phyloP scores from a whole-genome alignment of 2,797 vertebrate genomes.

The Percopsis omiscomaycus region DNA sequence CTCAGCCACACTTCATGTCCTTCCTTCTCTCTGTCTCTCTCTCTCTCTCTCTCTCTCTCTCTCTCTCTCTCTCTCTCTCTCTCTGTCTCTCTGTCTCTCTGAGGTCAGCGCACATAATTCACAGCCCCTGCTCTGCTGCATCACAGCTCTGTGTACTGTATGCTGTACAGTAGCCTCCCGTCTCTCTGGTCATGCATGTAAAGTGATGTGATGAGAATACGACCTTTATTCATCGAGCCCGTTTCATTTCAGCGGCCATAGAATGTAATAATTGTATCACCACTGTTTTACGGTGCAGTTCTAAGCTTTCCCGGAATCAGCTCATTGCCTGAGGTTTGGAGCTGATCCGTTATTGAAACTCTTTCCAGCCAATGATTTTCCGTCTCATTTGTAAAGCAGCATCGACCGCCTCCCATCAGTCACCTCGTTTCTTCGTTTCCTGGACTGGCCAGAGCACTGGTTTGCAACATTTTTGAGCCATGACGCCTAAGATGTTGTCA shows the following conservation, averaged over 20 bases:
- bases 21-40: slow-evolving; percentile 11
- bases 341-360: slow-evolving; percentile 46
- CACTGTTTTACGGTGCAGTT: slow-evolving; percentile 24
- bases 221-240: slow-evolving; percentile 2
- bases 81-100: background rate
- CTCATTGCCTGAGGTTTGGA: slow-evolving; percentile 37
- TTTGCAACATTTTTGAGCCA: background rate
- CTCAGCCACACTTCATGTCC: background rate
- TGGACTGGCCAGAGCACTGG: slow-evolving; percentile 9
- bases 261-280: slow-evolving; percentile 10
- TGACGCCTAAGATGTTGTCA: background rate
- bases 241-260: background rate
- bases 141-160: background rate
- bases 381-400: slow-evolving; percentile 51
- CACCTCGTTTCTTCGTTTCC: slow-evolving; percentile 10
- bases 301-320: slow-evolving; percentile 28
- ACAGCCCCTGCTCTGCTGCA: background rate
- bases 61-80: slow-evolving; percentile 12
- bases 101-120: background rate
- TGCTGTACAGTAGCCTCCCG: background rate
- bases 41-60: background rate
- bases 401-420: slow-evolving; percentile 39
- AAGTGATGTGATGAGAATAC: background rate
- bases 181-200: background rate
- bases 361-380: slow-evolving; percentile 58